phyloP scores from a whole-genome alignment of 2,113 vertebrate genomes.

The Silurus asotus region DNA sequence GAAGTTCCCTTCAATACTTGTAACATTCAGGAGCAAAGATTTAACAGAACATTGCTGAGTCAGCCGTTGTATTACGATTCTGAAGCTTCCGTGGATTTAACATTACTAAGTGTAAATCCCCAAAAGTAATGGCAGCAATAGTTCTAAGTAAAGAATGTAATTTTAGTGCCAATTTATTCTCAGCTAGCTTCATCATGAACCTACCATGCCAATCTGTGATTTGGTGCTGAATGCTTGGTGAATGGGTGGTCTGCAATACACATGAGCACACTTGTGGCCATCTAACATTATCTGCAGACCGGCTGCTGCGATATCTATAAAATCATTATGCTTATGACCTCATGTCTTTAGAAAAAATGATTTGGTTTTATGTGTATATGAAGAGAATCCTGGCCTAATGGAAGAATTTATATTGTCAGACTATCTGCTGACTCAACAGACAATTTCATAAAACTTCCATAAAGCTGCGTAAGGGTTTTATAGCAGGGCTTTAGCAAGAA shows the following conservation, averaged over 20 bases:
- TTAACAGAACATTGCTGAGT: not conserved
- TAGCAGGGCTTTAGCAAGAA: not conserved
- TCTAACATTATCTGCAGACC: not conserved
- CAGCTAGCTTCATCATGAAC: slow-evolving; percentile 1
- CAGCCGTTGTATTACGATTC: not conserved
- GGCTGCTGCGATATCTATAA: not conserved
- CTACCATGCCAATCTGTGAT: not conserved
- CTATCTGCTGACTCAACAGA: slow-evolving; percentile 5
- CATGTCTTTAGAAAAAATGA: slow-evolving; percentile 1
- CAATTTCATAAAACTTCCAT: slow-evolving; percentile 13
- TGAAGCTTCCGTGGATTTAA: not conserved
- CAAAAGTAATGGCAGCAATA: slow-evolving; percentile 2
- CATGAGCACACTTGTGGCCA: slow-evolving; percentile 12
- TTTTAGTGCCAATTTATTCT: slow-evolving; percentile 3
- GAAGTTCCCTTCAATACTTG: slow-evolving; percentile 20
- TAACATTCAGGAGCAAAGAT: slow-evolving; percentile 17
- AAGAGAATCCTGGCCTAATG: not conserved
- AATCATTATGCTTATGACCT: not conserved
- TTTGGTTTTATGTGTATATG: not conserved
- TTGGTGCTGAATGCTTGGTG: not conserved
- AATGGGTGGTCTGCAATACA: slow-evolving; percentile 16
- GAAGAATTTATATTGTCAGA: not conserved
- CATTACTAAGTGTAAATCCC: slow-evolving; percentile 11
- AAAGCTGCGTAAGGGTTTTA: not conserved
- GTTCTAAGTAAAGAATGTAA: slow-evolving; percentile 23